Evolutionary conservation across 1,140 invertebrate species (phyloP), one percentile per base, ranked within the genome.

Genomic region (Drosophila tsacasi): DNA sequence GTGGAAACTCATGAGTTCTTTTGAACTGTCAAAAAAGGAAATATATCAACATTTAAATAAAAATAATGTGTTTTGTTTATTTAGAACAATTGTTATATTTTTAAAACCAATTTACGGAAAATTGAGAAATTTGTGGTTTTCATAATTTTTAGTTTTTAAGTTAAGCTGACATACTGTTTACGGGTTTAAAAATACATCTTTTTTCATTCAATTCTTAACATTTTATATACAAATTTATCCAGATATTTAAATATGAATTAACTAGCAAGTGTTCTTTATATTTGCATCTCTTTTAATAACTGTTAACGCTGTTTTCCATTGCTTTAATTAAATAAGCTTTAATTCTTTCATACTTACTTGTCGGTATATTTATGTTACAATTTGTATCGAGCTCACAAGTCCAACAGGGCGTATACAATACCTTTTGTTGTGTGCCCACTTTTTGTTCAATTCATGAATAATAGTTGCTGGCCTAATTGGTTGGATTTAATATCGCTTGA

Each of bases 371-470:
- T 19, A n/a, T 37, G 44, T 69, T 44, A 67, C 27, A 44, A 67
- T 37, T 35, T 35, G 9, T 21, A 69, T 65, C 10, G 50, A 21
- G 27, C 52, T 13, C 27, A 68, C 60, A 68, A 25, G 17, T 7
- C 35, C n/a, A 59, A 42, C 12, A n/a, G 23, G 30, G 35, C 55
- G 35, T 37, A 39, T n/a, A 58, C 35, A 23, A n/a, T 39, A 39
- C 21, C 21, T 39, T 42, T 60, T 64, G 21, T 13, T 39, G 21
- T n/a, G 7, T 39, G n/a, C 37, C 12, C n/a, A 62, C 46, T 62
- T 52, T 49, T 54, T 69, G 47, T 49, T 44, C 54, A 27, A 35
- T 35, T 32, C 30, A 67, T 68, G 67, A 54, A 27, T 68, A 55
- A 46, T 55, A 23, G 23, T 46, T 44, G 23, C 39, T 17, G n/a